Evolutionary conservation across 2,797 vertebrate genomes (phyloP).

Genomic region (Tiaroga cobitis): DNA sequence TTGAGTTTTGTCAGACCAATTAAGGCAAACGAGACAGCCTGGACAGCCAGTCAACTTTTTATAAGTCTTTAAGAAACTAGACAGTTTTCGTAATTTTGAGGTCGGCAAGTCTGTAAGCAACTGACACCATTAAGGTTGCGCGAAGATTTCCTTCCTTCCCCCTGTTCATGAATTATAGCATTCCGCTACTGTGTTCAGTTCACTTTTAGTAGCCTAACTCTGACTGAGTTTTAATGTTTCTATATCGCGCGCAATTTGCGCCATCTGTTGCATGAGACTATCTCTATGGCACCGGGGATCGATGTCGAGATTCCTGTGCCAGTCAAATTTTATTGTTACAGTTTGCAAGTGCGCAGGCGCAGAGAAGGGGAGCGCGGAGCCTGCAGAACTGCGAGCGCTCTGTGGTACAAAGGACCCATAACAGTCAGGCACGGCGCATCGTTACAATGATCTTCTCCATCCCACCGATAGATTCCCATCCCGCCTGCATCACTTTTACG

Average conservation of each 20-base stretch:
- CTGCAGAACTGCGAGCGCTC: constrained; percentile 73
- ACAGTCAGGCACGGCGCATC: constrained; percentile 74
- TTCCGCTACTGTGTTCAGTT: not conserved
- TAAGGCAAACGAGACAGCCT: constrained; percentile 29
- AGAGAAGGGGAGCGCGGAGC: constrained; percentile 74
- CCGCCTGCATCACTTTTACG: constrained; percentile 63
- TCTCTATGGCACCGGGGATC: constrained; percentile 46
- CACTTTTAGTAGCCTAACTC: not conserved
- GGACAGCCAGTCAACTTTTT: constrained; percentile 33
- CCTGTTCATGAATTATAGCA: not conserved
- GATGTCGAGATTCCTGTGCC: constrained; percentile 49
- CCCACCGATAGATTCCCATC: constrained; percentile 71
- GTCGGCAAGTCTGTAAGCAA: no score
- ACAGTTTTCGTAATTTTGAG: not conserved
- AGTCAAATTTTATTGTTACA: constrained; percentile 52
- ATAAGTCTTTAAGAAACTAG: not conserved
- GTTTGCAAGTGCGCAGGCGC: constrained; percentile 67
- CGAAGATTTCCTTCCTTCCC: not conserved
- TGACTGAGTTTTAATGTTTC: not conserved
- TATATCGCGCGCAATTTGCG: not conserved
- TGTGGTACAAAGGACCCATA: constrained; percentile 74
- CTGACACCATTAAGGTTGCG: not conserved
- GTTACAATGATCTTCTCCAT: constrained; percentile 86
- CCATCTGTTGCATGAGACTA: constrained; percentile 25
- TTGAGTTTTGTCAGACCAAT: constrained; percentile 25